These are phyloP conservation scores for Ibidorhyncha struthersii DNA, from an alignment of 2,113 vertebrate genomes.

Conservation along the genomic window DNA sequence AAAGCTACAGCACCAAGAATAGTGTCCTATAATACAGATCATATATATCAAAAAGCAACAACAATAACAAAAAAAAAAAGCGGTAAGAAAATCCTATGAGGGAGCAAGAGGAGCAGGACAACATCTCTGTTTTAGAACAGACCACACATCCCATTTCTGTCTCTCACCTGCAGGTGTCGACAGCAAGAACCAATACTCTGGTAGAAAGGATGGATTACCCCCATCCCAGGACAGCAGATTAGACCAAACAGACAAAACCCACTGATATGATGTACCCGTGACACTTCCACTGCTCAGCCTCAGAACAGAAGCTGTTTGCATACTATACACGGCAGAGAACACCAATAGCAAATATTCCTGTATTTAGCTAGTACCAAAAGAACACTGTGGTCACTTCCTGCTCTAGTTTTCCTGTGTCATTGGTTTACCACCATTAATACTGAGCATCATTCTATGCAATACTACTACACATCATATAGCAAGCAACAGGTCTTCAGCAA, in stretches of 20 bases:
- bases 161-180: background rate
- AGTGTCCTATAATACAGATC: background rate
- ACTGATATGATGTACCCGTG: background rate
- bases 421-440: background rate
- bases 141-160: background rate
- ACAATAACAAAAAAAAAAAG: background rate
- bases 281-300: background rate
- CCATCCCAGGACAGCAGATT: background rate
- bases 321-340: background rate
- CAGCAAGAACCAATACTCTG: background rate
- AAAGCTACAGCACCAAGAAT: background rate
- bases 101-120: background rate
- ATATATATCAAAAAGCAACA: no score
- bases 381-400: background rate
- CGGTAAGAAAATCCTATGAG: background rate
- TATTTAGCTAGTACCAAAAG: background rate
- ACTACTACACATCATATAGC: background rate
- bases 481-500: background rate
- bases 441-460: background rate
- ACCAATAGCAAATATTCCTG: background rate
- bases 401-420: background rate
- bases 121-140: background rate
- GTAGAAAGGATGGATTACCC: background rate
- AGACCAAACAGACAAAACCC: background rate
- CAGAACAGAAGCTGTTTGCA: background rate